A percentile compares a stretch with the other conserved stretches of the same genome.
phyloP scores from a whole-genome alignment of 1,140 invertebrate species.

The Caenorhabditis tropicalis region DNA sequence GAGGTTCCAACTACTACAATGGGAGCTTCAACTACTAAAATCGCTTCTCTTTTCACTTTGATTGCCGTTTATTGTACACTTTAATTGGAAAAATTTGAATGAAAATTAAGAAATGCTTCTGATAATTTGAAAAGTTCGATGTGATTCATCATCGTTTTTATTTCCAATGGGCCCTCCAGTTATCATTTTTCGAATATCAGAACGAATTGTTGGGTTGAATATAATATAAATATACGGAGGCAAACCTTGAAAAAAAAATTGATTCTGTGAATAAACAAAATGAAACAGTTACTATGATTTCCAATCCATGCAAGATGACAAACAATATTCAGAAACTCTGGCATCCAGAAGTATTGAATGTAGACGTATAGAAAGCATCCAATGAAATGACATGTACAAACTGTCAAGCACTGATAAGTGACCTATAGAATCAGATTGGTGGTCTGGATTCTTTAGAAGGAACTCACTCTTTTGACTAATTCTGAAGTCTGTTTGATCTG shows the following conservation, averaged over 20 bases:
- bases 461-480: not conserved
- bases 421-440: not conserved
- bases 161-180: not conserved
- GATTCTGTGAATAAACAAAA: not conserved
- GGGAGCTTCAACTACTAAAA: not conserved
- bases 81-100: not conserved
- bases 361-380: slow-evolving; percentile 31
- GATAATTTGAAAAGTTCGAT: not conserved
- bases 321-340: not conserved
- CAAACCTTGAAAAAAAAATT: not conserved
- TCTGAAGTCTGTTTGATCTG: not conserved
- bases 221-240: slow-evolving; percentile 36
- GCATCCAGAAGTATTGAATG: slow-evolving; percentile 16
- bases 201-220: slow-evolving; percentile 7
- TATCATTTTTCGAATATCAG: not conserved
- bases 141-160: not conserved
- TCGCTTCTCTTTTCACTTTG: not conserved
- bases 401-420: not conserved
- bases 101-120: not conserved
- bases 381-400: slow-evolving; percentile 10
- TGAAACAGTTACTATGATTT: not conserved
- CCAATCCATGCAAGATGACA: slow-evolving; percentile 36
- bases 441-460: not conserved
- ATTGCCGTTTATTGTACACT: not conserved
- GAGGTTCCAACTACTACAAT: not conserved